Evolutionary conservation across 2,113 vertebrate species (phyloP), one percentile per base, ranked within the genome.

Genomic region (Lepus europaeus): DNA sequence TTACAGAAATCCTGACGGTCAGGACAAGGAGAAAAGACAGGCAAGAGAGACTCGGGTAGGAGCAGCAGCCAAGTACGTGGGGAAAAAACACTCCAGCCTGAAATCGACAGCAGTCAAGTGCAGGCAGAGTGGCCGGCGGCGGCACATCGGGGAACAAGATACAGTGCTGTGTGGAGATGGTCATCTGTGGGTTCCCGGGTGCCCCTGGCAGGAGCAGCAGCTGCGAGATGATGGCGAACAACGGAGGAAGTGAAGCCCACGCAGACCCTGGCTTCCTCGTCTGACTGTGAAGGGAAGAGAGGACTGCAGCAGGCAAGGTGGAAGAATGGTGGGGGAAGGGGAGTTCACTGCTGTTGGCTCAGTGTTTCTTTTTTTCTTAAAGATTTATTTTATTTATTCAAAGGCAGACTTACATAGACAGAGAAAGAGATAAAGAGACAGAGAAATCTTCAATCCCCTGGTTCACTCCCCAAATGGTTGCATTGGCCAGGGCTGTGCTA

Each of bases 261-360:
- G 2, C 6, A 27, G 68, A 68, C 16, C 5, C 2, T 22, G 31
- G 59, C 8, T 27, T 49, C 51, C 6, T 49, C 9, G 39, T 53
- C 3, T 64, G n/a, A 0, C 4, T 0, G 27, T 13, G 1, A 39
- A 33, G n/a, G 27, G 1, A 36, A 29, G 10, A 39, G 17, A 51
- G 39, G 56, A 53, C 31, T 19, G 33, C 0, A 39, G n/a, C 0
- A 22, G 8, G 23, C 0, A 4, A 36, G 27, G 22, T 0, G 8
- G 16, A 80, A 61, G 20, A 27, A 49, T 3, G 3, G 17, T 66
- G 33, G 39, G 14, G 16, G 9, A 0, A 25, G 3, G 16, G 0
- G 13, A 22, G 16, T 53, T 16, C 16, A 29, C 25, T 4, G 2
- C 39, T 68, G 74, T 10, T 72, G 51, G 23, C 20, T 49, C 36